A percentile compares a stretch with the other conserved stretches of the same genome.
Conservation (phyloP, 2,888 invertebrate species). For the Lymantria monacha region DNA sequence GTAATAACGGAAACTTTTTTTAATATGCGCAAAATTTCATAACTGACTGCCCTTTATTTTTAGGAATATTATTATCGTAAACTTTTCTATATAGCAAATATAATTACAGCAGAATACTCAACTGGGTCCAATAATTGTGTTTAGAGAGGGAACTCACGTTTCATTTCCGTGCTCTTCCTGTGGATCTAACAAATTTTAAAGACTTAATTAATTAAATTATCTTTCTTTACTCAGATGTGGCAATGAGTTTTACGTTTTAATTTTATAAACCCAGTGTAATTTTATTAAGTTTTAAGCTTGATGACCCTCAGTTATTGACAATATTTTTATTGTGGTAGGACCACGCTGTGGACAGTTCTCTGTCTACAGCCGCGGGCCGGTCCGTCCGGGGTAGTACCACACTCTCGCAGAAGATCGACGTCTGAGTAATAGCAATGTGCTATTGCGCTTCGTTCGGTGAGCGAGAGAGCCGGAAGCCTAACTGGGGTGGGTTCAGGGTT, state of each 20-base stretch:
- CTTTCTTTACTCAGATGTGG: conserved; percentile 7
- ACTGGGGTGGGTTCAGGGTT: no score
- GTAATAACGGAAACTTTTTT: no score
- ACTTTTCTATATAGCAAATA: background rate
- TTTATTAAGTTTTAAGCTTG: background rate
- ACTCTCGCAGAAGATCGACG: no score
- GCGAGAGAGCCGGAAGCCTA: no score
- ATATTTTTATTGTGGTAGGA: no score
- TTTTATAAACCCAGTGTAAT: background rate
- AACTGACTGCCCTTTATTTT: background rate
- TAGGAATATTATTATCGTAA: background rate
- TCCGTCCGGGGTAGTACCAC: no score
- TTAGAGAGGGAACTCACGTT: conserved; percentile 11
- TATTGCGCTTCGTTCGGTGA: no score
- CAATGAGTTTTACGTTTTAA: conserved; percentile 2
- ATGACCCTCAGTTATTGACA: no score
- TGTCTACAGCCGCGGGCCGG: no score
- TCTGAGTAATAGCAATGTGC: no score
- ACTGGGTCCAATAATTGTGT: conserved; percentile 11
- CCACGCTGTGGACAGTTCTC: no score
- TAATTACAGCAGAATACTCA: conserved; percentile 2
- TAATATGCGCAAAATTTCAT: no score
- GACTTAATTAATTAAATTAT: conserved; percentile 14
- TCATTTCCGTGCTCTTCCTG: conserved; percentile 4
- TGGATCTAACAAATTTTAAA: conserved; percentile 11